Percentiles rank a stretch among this genome's conserved stretches.
These are phyloP conservation scores for Thymelicus lineola DNA, from an alignment of 2,888 invertebrate species.

Conservation along the genomic window DNA sequence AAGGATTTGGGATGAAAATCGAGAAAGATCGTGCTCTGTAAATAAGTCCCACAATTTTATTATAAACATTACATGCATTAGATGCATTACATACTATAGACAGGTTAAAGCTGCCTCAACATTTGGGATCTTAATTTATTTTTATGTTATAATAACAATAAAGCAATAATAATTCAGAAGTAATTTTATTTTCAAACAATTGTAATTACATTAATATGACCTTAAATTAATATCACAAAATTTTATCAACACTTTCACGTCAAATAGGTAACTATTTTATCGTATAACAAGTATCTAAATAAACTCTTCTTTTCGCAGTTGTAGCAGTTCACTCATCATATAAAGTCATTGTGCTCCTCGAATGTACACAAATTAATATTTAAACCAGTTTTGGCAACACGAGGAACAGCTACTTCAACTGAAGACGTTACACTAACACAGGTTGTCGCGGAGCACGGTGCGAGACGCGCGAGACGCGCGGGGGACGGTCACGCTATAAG, in stretches of 20 bases:
- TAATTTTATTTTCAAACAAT: conserved; percentile 15
- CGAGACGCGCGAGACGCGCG: conserved; percentile 25
- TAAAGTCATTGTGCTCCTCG: neutral
- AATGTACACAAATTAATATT: neutral
- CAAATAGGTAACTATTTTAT: neutral
- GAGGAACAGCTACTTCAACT: neutral
- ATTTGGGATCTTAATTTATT: no score
- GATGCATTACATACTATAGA: no score
- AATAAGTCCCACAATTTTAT: no score
- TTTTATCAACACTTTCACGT: conserved; percentile 36
- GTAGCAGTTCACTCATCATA: neutral
- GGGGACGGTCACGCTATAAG: conserved; percentile 39
- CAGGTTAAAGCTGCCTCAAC: no score
- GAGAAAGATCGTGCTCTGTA: no score
- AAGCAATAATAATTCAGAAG: neutral
- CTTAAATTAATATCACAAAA: conserved; percentile 45
- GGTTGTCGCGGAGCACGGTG: conserved; percentile 38
- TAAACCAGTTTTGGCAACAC: neutral
- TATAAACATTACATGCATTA: no score
- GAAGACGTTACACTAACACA: conserved; percentile 44
- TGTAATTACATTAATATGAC: conserved; percentile 22
- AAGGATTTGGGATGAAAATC: no score
- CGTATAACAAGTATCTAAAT: conserved; percentile 12
- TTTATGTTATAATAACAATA: neutral
- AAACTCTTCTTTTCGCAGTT: neutral